A percentile compares a stretch with the other conserved stretches of the same genome.
These are phyloP conservation scores for Nysson spinosus DNA, from an alignment of 2,888 invertebrate species.

Conservation along the genomic window DNA sequence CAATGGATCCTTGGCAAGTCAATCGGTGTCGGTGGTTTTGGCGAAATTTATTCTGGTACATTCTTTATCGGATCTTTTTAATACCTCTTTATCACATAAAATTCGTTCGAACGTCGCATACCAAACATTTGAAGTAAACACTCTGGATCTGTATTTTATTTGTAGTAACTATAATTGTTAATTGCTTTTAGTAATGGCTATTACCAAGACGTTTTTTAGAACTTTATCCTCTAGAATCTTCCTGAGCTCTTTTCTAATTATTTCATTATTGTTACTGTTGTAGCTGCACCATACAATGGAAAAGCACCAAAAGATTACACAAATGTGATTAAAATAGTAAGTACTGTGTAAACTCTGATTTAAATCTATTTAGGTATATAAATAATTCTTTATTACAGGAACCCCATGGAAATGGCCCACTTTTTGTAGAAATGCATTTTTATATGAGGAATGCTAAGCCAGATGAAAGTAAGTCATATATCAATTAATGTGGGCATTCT, in stretches of 20 bases:
- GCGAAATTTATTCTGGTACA: constrained; percentile 92
- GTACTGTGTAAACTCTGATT: constrained; percentile 66
- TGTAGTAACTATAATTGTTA: too few species aligned
- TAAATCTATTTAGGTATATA: not conserved
- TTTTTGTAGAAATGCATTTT: constrained; percentile 96
- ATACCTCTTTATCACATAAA: not conserved
- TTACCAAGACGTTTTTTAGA: too few species aligned
- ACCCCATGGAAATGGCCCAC: constrained; percentile 93
- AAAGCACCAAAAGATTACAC: constrained; percentile 81
- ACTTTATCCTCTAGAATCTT: too few species aligned
- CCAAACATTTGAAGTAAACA: too few species aligned
- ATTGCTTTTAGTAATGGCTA: too few species aligned
- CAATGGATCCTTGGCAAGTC: constrained; percentile 92
- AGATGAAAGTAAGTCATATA: constrained; percentile 80
- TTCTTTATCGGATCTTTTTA: not conserved
- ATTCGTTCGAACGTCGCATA: too few species aligned
- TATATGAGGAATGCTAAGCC: constrained; percentile 87
- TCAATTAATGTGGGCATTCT: not conserved
- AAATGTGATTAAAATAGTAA: constrained; percentile 89
- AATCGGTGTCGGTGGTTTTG: constrained; percentile 95
- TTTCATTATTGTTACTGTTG: constrained; percentile 25
- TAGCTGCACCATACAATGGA: constrained; percentile 77
- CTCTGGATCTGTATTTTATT: too few species aligned
- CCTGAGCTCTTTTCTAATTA: constrained; percentile 3
- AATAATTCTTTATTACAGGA: constrained; percentile 81